Evolutionary conservation across 2,113 vertebrate genomes (phyloP), one percentile per base, ranked within the genome.

Genomic region (Vimba vimba): DNA sequence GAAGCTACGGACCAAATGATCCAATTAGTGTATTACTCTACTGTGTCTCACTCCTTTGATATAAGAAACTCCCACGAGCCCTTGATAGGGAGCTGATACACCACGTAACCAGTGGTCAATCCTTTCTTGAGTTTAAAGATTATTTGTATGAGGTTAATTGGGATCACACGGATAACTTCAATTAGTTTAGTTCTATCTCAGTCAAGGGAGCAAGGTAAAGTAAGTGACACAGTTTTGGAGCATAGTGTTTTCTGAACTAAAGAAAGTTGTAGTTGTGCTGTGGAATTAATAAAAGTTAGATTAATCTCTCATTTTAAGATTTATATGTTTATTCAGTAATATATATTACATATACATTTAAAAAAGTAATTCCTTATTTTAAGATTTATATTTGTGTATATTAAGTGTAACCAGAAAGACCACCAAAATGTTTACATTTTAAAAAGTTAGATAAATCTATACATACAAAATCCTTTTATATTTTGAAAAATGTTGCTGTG

Each of bases 11-110:
- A 59, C 33, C 78, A 82, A 82, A 82, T 76, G 73, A 85, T 85
- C 83, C 83, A 88, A 85, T 71, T 78, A 85, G 79, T 4, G 47
- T 23, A 69, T 50, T 75, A 43, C 52, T 71, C 23, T 27, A 47
- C 55, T 39, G 2, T n/a, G 60, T 74, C 27, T 21, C 12, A 68
- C 83, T 25, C 50, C 73, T 45, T n/a, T 52, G 66, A 47, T 57
- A 82, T 30, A 19, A 59, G 43, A 74, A 75, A 75, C 19, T 75
- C 69, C 79, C 43, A 82, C 0, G 21, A 83, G 68, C 33, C 68
- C 33, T 83, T 43, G 66, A 57, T 73, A 83, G 23, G 64, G 68
- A 83, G 47, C 52, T 27, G 68, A 73, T 36, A 25, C 33, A 80
- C 78, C 36, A 80, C 78, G 12, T 80, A 45, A 27, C 1, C 36